phyloP scores from a whole-genome alignment of 2,888 invertebrate species.

The Scelioninae gen. 2 region DNA sequence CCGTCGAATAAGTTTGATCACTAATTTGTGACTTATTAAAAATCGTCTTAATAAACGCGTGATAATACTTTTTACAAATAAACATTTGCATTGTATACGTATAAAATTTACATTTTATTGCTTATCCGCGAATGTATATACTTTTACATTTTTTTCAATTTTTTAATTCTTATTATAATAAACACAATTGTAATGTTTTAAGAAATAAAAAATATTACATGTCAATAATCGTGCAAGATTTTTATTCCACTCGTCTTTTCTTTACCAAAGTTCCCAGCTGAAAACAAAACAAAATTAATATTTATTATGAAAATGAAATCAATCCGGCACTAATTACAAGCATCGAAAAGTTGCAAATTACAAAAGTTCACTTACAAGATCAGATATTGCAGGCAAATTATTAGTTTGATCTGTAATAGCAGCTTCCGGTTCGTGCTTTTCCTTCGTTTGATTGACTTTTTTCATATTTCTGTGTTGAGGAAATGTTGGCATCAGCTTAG shows the following conservation, averaged over 20 bases:
- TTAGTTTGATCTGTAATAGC: constrained; percentile 81
- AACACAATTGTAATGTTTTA: constrained; percentile 15
- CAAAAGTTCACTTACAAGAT: constrained; percentile 80
- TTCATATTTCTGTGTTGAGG: constrained; percentile 95
- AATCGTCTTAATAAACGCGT: too few relatives aligned
- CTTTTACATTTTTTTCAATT: constrained; percentile 22
- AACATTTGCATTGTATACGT: constrained; percentile 7
- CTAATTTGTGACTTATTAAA: too few relatives aligned
- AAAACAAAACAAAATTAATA: constrained; percentile 65
- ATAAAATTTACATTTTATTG: constrained; percentile 28
- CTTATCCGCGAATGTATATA: constrained; percentile 30
- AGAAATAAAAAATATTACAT: constrained; percentile 32
- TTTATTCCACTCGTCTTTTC: constrained; percentile 82
- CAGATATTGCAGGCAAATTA: constrained; percentile 87
- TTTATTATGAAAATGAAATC: too few relatives aligned
- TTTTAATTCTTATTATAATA: constrained; percentile 31
- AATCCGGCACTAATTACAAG: too few relatives aligned
- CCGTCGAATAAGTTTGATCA: too few relatives aligned
- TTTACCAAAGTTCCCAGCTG: constrained; percentile 87
- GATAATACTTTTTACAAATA: constrained; percentile 28
- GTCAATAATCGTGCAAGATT: not conserved
- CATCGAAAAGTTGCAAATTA: too few relatives aligned
- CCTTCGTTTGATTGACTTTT: constrained; percentile 70
- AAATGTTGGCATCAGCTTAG: constrained; percentile 98
- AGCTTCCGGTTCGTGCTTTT: constrained; percentile 69